Evolutionary conservation across 1,140 invertebrate genomes (phyloP).

Genomic region (Homalodisca vitripennis): DNA sequence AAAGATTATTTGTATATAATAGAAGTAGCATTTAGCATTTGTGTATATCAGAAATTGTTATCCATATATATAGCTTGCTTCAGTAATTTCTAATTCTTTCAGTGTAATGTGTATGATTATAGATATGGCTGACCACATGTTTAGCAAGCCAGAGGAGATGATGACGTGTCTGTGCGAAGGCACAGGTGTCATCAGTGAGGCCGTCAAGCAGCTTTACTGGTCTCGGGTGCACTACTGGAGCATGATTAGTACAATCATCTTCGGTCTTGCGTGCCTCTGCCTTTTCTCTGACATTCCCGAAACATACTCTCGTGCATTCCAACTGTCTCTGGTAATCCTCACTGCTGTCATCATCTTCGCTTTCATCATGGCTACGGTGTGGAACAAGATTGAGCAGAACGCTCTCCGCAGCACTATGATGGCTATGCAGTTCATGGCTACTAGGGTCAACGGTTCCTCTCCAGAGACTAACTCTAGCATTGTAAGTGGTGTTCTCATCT

Average conservation of each 20-base stretch:
- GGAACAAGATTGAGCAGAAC: constrained; percentile 28
- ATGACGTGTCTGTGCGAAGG: constrained; percentile 32
- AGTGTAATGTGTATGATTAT: background rate
- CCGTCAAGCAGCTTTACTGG: constrained; percentile 29
- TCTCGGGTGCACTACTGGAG: constrained; percentile 33
- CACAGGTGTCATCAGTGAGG: constrained; percentile 32
- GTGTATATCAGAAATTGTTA: too few relatives aligned
- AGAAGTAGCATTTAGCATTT: too few relatives aligned
- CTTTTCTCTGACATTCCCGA: constrained; percentile 28
- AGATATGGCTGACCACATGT: constrained; percentile 3
- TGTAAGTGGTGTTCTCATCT: constrained; percentile 5
- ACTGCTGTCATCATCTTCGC: constrained; percentile 19
- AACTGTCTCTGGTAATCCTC: constrained; percentile 2
- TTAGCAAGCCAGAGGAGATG: background rate
- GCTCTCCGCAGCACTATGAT: constrained; percentile 10
- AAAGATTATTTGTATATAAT: too few relatives aligned
- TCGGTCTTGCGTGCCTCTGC: constrained; percentile 20
- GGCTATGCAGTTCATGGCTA: constrained; percentile 27
- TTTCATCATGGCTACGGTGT: constrained; percentile 28
- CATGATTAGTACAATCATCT: constrained; percentile 19
- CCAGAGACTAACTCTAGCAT: background rate
- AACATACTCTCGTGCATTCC: constrained; percentile 19
- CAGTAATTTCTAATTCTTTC: too few relatives aligned
- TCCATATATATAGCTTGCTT: too few relatives aligned
- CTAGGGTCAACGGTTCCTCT: background rate